Conservation (phyloP, 1,140 invertebrate species). For the Temnothorax curvispinosus region DNA sequence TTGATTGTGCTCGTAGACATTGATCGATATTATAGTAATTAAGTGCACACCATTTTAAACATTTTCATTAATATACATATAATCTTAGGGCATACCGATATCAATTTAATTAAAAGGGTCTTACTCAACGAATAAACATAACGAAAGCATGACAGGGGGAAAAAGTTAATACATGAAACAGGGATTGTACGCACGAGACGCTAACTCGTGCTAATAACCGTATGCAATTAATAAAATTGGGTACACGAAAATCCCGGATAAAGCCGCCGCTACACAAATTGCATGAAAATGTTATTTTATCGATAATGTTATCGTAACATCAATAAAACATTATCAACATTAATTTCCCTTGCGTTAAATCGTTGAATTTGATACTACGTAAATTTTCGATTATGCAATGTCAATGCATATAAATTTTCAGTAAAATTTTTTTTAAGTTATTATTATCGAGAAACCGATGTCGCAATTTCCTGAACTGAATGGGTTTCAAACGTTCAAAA, state of each 20-base stretch:
- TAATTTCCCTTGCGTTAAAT: constrained; percentile 51
- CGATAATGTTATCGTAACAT: constrained; percentile 58
- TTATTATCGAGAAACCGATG: background rate
- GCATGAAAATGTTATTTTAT: constrained; percentile 51
- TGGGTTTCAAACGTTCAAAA: background rate
- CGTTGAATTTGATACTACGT: constrained; percentile 44
- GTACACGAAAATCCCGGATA: constrained; percentile 51
- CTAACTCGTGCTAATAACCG: constrained; percentile 56
- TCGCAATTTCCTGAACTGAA: background rate
- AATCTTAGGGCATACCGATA: constrained; percentile 9
- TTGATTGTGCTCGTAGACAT: background rate
- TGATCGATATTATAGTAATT: constrained; percentile 9
- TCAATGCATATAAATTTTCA: constrained; percentile 56
- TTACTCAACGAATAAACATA: constrained; percentile 10
- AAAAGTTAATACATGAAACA: constrained; percentile 39
- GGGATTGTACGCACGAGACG: constrained; percentile 39
- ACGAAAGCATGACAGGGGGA: constrained; percentile 5
- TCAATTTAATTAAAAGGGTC: constrained; percentile 41
- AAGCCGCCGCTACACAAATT: constrained; percentile 52
- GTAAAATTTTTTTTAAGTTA: constrained; percentile 1
- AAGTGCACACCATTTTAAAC: constrained; percentile 16
- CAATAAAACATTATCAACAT: constrained; percentile 63
- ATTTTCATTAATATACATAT: constrained; percentile 18
- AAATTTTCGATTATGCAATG: constrained; percentile 59
- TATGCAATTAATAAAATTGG: constrained; percentile 59